phyloP scores from a whole-genome alignment of 2,797 vertebrate species.

The Taeniopygia guttata region DNA sequence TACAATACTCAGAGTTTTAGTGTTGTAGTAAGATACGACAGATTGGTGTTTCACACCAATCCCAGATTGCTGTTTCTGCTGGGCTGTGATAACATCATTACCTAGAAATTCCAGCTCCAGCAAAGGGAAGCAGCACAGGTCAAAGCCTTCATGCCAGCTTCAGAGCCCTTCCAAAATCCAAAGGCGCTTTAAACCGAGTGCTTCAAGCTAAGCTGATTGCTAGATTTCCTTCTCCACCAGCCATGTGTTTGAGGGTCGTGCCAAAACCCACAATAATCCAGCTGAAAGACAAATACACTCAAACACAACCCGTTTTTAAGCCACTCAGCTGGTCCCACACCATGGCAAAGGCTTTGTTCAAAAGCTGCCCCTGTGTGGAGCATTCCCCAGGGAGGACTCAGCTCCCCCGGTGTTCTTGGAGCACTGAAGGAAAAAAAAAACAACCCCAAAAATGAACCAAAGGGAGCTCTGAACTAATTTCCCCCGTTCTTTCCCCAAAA shows the following conservation, averaged over 20 bases:
- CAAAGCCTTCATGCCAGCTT: background rate
- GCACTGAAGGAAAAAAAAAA: background rate
- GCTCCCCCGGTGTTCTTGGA: background rate
- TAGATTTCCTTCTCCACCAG: background rate
- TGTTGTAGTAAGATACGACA: too few species aligned
- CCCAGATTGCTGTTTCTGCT: background rate
- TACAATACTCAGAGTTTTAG: too few species aligned
- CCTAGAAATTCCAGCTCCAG: background rate
- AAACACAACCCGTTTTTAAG: background rate
- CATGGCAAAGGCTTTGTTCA: background rate
- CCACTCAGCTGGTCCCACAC: background rate
- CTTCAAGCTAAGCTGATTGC: background rate
- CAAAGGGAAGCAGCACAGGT: background rate
- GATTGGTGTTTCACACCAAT: too few species aligned
- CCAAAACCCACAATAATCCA: background rate
- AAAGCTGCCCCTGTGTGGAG: background rate
- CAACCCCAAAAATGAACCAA: background rate
- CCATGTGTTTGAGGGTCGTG: background rate
- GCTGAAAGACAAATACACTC: background rate
- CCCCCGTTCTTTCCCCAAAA: accelerated
- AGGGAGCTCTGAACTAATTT: background rate
- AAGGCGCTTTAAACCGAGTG: background rate
- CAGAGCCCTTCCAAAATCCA: background rate
- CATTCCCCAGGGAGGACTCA: background rate
- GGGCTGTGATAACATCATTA: accelerated